phyloP scores from a whole-genome alignment of 2,888 invertebrate genomes.

The Apantesis nais region DNA sequence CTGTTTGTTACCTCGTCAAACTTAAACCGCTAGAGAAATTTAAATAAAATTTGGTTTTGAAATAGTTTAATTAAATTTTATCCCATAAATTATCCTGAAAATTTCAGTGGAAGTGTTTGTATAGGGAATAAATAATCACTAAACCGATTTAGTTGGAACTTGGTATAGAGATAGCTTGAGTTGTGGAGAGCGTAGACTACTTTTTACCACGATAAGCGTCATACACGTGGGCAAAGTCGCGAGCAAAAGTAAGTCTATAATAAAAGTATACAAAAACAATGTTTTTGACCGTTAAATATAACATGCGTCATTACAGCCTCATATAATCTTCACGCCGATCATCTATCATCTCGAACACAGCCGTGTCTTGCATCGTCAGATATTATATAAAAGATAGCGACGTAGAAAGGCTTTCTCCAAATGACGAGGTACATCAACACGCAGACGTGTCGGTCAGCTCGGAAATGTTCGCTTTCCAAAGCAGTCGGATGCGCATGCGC shows the following conservation, averaged over 20 bases:
- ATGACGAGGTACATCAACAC: conserved; percentile 7
- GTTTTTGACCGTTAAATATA: not conserved
- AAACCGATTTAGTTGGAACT: too few relatives aligned
- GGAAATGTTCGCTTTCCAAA: conserved; percentile 13
- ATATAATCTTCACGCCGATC: not conserved
- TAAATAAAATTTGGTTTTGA: too few relatives aligned
- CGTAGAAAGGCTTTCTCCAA: conserved; percentile 29
- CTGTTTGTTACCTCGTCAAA: too few relatives aligned
- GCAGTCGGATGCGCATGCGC: conserved; percentile 3
- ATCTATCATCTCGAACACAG: not conserved
- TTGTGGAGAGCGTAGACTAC: too few relatives aligned
- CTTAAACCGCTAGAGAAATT: too few relatives aligned
- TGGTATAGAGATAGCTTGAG: too few relatives aligned
- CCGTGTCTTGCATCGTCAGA: conserved; percentile 1
- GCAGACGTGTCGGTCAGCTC: not conserved
- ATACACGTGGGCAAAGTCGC: too few relatives aligned
- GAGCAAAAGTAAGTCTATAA: not conserved
- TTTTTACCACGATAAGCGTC: too few relatives aligned
- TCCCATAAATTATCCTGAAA: too few relatives aligned
- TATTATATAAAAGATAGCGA: conserved; percentile 18
- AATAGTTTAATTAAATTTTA: too few relatives aligned
- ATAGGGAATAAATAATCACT: too few relatives aligned
- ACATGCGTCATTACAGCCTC: not conserved
- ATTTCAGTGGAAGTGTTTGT: too few relatives aligned
- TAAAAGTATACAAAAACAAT: not conserved